Evolutionary conservation across 2,888 invertebrate species (phyloP), one percentile per base, ranked within the genome.

Genomic region (Synergus japonicus): DNA sequence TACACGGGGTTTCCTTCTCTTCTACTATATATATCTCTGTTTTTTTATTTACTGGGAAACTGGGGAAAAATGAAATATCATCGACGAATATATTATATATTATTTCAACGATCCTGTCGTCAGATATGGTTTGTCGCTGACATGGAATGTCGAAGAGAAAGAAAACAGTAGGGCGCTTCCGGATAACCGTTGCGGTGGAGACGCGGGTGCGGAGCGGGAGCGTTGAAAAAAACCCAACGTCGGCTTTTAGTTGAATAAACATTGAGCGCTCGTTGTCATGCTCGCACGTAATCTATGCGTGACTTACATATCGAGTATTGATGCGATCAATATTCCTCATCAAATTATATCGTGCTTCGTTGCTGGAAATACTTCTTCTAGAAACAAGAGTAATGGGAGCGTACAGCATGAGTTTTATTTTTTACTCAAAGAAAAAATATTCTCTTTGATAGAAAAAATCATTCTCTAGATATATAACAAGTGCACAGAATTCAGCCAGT

Each of bases 221-320:
- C 29, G 37, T 7, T n/a, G 37, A 49, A 29, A 15, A 15, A 15
- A 46, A 12, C n/a, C 10, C 54, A 49, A n/a, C 67, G 73, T 69
- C 79, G 79, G 87, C 90, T 90, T 88, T 90, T 87, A 90, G 89
- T 83, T 87, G 87, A 85, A 87, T 86, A 89, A 90, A 90, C 88
- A 88, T 85, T 64, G 78, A 65, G 54, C 66, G 58, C 66, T 76
- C 49, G 76, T 79, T 81, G 67, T 81, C 79, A 78, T 78, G 78
- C 82, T 85, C 85, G 84, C 84, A 82, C 80, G 76, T 84, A 86
- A 86, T 87, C 83, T 85, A 85, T 82, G 85, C 84, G 79, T 82
- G 79, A 82, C 82, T 83, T 83, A 81, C 78, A 82, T 83, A 64
- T 60, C 65, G 79, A 81, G 82, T 82, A 83, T 82, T 81, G 82